These are phyloP conservation scores for Phylloscopus whistleri DNA, from an alignment of 2,113 vertebrate genomes.

Conservation along the genomic window DNA sequence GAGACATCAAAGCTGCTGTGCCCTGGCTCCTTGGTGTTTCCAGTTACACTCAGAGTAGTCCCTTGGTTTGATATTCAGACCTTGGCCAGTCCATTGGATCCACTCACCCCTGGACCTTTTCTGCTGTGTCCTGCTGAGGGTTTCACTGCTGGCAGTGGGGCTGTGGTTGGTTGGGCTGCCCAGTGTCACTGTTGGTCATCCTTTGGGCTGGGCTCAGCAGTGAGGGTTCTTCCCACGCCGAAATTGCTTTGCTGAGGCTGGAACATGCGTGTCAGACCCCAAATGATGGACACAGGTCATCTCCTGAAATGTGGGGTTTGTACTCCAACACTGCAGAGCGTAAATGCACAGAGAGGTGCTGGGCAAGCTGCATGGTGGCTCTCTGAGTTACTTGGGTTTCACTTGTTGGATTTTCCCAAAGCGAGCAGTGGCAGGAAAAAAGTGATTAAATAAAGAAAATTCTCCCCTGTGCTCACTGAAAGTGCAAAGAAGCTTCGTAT, in stretches of 20 bases:
- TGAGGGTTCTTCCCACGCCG: not conserved
- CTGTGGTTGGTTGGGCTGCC: not conserved
- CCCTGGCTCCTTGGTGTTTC: rapidly evolving
- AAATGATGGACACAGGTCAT: not conserved
- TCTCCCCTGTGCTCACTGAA: not conserved
- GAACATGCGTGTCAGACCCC: rapidly evolving
- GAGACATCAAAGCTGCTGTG: not conserved
- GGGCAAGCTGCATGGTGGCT: not conserved
- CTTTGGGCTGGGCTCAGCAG: not conserved
- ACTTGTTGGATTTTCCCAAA: not conserved
- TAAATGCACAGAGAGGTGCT: rapidly evolving
- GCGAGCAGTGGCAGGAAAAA: not conserved
- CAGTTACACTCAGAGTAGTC: too few relatives aligned
- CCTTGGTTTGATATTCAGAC: not conserved
- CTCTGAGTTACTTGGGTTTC: not conserved
- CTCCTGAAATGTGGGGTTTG: not conserved
- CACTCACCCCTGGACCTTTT: not conserved
- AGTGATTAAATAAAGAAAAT: not conserved
- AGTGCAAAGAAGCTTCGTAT: not conserved
- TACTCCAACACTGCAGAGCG: rapidly evolving
- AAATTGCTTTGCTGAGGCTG: not conserved
- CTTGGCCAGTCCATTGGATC: not conserved
- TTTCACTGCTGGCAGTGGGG: rapidly evolving
- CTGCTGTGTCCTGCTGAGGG: not conserved
- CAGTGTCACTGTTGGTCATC: not conserved